Conservation (phyloP, 2,888 invertebrate genomes). For the Leucophora obtusa region DNA sequence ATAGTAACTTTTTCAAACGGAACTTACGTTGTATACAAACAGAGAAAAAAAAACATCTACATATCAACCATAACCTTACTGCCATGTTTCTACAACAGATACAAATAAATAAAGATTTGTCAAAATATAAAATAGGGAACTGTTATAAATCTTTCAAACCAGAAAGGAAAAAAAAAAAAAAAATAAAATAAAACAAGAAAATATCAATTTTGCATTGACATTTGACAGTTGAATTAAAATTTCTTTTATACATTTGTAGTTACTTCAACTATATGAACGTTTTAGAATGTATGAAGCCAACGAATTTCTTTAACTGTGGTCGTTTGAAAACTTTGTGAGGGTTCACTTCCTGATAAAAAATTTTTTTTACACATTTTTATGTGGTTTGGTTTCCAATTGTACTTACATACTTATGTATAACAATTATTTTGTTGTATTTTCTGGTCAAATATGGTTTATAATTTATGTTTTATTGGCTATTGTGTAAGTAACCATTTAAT, state of each 20-base stretch:
- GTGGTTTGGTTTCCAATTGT: neutral
- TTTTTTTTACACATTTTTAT: constrained; percentile 4
- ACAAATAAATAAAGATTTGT: constrained; percentile 54
- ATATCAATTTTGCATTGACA: constrained; percentile 52
- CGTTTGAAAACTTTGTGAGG: constrained; percentile 3
- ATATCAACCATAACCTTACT: neutral
- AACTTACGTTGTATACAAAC: constrained; percentile 6
- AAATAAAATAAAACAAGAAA: neutral
- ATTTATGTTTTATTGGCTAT: constrained; percentile 17
- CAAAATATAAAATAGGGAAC: constrained; percentile 40
- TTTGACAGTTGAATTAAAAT: constrained; percentile 57
- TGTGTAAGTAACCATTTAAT: neutral
- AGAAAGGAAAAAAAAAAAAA: neutral
- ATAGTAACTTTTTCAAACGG: neutral
- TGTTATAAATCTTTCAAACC: constrained; percentile 52
- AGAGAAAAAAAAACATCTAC: constrained; percentile 16
- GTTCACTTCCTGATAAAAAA: constrained; percentile 8
- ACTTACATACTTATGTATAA: constrained; percentile 11
- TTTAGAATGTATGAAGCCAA: neutral
- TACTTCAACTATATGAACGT: neutral
- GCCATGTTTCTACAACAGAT: neutral
- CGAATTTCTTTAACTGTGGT: neutral
- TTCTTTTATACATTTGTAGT: constrained; percentile 2
- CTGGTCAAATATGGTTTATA: constrained; percentile 12
- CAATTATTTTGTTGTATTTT: constrained; percentile 25